These are phyloP conservation scores for Chaetodon trifascialis DNA, from an alignment of 2,113 vertebrate species.

Conservation along the genomic window DNA sequence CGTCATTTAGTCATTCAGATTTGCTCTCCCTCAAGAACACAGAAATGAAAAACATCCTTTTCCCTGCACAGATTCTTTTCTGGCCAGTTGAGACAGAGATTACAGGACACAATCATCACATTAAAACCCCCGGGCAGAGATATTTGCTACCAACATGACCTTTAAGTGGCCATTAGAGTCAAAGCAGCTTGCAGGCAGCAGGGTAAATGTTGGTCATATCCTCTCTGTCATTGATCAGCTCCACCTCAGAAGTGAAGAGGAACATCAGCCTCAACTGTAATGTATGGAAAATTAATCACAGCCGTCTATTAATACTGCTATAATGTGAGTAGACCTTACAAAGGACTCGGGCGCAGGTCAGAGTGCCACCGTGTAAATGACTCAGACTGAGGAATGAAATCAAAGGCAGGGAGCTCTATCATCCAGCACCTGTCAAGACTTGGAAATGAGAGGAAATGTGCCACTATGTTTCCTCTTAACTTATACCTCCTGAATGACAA, in stretches of 20 bases:
- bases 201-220: not conserved
- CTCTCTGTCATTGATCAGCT: constrained; percentile 28
- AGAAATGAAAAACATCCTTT: constrained; percentile 4
- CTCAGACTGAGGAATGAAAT: constrained; percentile 32
- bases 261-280: constrained; percentile 31
- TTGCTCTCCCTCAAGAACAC: not conserved
- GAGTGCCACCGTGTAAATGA: constrained; percentile 18
- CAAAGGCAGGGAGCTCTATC: not conserved
- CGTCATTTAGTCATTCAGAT: constrained; percentile 31
- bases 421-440: constrained; percentile 22
- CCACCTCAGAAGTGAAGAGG: constrained; percentile 13
- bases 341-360: constrained; percentile 14
- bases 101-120: not conserved
- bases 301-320: not conserved
- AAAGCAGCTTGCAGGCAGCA: constrained; percentile 9
- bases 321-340: not conserved
- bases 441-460: not conserved
- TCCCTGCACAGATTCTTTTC: not conserved
- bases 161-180: constrained; percentile 30
- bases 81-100: not conserved
- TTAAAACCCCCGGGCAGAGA: constrained; percentile 19
- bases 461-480: constrained; percentile 2
- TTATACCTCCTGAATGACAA: constrained; percentile 7
- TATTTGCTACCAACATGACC: constrained; percentile 28
- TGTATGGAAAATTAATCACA: constrained; percentile 42